Base-by-base conservation (phyloP, 1,140 invertebrate genomes). In the Diabrotica undecimpunctata region DNA sequence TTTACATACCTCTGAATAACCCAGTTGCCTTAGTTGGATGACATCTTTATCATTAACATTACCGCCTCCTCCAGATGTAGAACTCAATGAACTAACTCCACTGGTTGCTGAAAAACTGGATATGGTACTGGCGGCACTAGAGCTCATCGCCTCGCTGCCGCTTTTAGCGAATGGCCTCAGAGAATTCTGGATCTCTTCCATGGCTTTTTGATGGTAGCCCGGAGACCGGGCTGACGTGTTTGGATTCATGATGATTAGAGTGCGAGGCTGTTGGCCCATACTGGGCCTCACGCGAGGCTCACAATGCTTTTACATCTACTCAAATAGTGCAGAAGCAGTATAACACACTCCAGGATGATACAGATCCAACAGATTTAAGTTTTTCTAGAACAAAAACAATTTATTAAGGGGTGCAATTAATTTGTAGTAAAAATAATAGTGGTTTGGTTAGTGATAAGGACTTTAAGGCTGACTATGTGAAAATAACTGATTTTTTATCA, bases 171-270 rank as follows among this genome's bases (percentile, higher is more conserved):
- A 95, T 53, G 92, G 92, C 72, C 90, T 83, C 68, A 95, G 79
- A 54, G 91, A 92, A 75, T 93, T 93, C 61, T 92, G 85, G 75
- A 95, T 95, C 80, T 92, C 88, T 79, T 90, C 90, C 79, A 95
- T 83, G 73, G 92, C 91, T 81, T 94, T 93, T 78, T 93, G 90
- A 80, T 91, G 89, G 80, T 94, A 94, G 82, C 88, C 89, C 82
- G 89, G 88, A 79, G 87, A 87, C 79, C 88, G 87, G 83, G 87
- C 87, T 12, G 56, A 14, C 71, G 80, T 80, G 77, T 79, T 82
- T 77, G 83, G 83, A 80, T 89, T 90, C 88, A 90, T 90, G 83
- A 83, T 79, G 68, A 62, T 61, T 66, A 56, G 57, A 39, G 66
- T 66, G 71, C 74, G 74, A 74, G 79, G 79, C 80, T 79, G 77